Evolutionary conservation across 2,888 invertebrate genomes (phyloP).

Genomic region (Mythimna ferrago): DNA sequence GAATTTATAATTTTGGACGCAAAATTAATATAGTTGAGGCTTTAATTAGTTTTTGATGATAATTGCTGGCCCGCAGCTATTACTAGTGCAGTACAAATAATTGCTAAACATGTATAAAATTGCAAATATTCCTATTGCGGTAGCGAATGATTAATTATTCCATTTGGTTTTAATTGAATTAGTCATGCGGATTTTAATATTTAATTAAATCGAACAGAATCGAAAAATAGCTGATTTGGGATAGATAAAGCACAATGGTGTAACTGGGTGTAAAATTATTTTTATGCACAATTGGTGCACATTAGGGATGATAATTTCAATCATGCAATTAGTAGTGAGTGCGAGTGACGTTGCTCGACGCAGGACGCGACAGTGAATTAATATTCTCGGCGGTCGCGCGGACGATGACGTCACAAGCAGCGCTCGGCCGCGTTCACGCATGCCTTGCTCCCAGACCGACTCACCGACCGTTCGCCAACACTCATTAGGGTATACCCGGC

Average conservation of each 20-base stretch:
- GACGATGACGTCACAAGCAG: slow-evolving; percentile 75
- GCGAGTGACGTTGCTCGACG: slow-evolving; percentile 77
- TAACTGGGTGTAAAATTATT: not conserved
- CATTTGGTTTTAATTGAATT: slow-evolving; percentile 49
- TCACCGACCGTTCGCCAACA: slow-evolving; percentile 73
- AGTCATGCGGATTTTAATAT: slow-evolving; percentile 45
- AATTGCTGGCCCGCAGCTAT: slow-evolving; percentile 66
- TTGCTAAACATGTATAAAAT: slow-evolving; percentile 48
- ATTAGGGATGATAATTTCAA: slow-evolving; percentile 55
- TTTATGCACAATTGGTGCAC: not conserved
- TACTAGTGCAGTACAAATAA: slow-evolving; percentile 62
- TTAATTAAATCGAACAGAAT: not conserved
- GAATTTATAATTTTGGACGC: slow-evolving; percentile 87
- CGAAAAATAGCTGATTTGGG: no score
- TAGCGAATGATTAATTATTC: slow-evolving; percentile 46
- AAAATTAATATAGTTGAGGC: slow-evolving; percentile 80
- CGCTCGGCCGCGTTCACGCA: slow-evolving; percentile 81
- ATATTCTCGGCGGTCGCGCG: slow-evolving; percentile 77
- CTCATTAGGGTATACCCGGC: slow-evolving; percentile 71
- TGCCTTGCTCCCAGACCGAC: slow-evolving; percentile 75
- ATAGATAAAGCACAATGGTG: no score
- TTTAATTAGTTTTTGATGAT: slow-evolving; percentile 83
- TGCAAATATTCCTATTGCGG: slow-evolving; percentile 39
- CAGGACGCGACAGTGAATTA: slow-evolving; percentile 79
- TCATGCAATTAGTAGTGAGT: slow-evolving; percentile 71